Evolutionary conservation across 2,113 vertebrate genomes (phyloP), one percentile per base, ranked within the genome.

Genomic region (Nicator chloris): DNA sequence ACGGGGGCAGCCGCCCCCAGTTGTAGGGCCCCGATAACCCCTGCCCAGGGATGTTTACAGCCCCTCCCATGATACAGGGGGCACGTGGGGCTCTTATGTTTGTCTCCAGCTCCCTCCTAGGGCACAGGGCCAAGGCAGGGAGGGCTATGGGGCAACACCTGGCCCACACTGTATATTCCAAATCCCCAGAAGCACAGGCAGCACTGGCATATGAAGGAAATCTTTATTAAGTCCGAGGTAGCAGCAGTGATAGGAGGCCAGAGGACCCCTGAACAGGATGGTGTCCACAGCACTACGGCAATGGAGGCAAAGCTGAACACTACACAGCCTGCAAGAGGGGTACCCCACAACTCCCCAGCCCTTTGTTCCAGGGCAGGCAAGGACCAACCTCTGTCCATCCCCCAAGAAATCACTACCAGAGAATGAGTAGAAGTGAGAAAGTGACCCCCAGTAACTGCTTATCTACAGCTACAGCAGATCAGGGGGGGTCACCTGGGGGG

Each of bases 201-300:
- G 13, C 45, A 1, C 72, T 24, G 23, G 44, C 6, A 0, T 88
- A 91, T 2, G 2, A 94, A 94, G 81, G 60, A 89, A 84, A 51
- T 44, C 44, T 96, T 96, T 96, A 95, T 95, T 94, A 49, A 85
- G 57, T 86, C 61, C 47, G 96, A 96, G 96, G 96, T 95, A 96
- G 96, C 96, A 94, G 92, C 87, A 49, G 81, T 65, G 88, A n/a
- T 14, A n/a, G 19, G 51, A 60, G 69, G 12, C 70, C 87, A 15
- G 5, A 69, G 47, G 40, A 16, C 71, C 77, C 71, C 94, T 15
- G 1, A 50, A 71, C 65, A 19, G 82, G 78, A 82, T 61, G 83
- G 63, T 63, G 31, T 47, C 82, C 26, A 15, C 76, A 93, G 92
- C 92, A 79, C n/a, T 79, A 90, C 33, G 49, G 79, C 91, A 31